phyloP scores from a whole-genome alignment of 2,888 invertebrate species.

The Kryphioiulus occultus region DNA sequence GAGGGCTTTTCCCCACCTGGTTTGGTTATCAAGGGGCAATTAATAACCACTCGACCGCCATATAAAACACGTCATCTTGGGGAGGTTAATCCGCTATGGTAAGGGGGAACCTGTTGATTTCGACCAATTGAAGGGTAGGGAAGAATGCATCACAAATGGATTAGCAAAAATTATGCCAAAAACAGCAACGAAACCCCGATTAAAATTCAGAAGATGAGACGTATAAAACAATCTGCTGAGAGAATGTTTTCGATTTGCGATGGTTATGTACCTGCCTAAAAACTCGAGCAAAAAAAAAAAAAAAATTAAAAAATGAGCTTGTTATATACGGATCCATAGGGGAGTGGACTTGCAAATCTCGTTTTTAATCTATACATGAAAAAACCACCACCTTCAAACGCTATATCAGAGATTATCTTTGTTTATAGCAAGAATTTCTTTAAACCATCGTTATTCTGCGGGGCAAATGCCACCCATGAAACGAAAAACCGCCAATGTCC shows the following conservation, averaged over 20 bases:
- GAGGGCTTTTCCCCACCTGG: not conserved
- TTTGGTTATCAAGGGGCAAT: slow-evolving; percentile 10
- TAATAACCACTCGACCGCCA: not conserved
- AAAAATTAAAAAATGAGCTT: not conserved
- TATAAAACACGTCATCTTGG: not conserved
- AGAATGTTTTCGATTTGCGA: not conserved
- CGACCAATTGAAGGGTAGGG: not conserved
- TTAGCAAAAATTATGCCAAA: not conserved
- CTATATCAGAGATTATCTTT: slow-evolving; percentile 34
- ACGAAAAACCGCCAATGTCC: slow-evolving; percentile 20
- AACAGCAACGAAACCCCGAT: not conserved
- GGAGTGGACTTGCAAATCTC: slow-evolving; percentile 32
- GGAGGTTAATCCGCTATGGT: not conserved
- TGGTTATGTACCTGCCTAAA: not conserved
- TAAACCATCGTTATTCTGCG: slow-evolving; percentile 26
- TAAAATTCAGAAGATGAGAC: not conserved
- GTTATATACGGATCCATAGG: not conserved
- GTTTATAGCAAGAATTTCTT: slow-evolving; percentile 37
- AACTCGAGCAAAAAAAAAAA: not conserved
- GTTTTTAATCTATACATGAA: not conserved
- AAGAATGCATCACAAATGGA: slow-evolving; percentile 14
- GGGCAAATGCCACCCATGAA: slow-evolving; percentile 44
- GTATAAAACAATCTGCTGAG: not conserved
- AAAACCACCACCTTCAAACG: slow-evolving; percentile 41
- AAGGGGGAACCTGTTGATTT: not conserved